Percentiles rank a stretch among this genome's conserved stretches.
Conservation (phyloP, 2,888 invertebrate genomes). For the Crioceris asparagi region DNA sequence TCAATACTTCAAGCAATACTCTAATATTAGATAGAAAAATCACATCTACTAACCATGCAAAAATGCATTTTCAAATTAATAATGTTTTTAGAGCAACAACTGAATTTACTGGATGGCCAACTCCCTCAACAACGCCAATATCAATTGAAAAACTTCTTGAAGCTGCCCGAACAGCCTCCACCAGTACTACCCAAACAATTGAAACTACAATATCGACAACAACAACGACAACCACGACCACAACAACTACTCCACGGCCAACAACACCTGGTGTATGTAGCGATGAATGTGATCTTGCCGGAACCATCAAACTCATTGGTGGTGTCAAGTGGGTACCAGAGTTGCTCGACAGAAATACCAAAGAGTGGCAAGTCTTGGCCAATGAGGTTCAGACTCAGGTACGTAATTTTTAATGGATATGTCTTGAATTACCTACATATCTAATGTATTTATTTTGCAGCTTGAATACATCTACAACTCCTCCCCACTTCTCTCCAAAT, state of each 20-base stretch:
- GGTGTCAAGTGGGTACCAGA: slow-evolving; percentile 80
- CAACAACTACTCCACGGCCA: slow-evolving; percentile 57
- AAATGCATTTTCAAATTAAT: no score
- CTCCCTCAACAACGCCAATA: slow-evolving; percentile 76
- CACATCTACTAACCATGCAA: no score
- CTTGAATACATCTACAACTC: slow-evolving; percentile 73
- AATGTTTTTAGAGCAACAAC: slow-evolving; percentile 67
- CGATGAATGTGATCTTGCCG: slow-evolving; percentile 73
- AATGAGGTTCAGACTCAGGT: slow-evolving; percentile 74
- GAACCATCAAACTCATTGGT: slow-evolving; percentile 73
- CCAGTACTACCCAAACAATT: slow-evolving; percentile 26
- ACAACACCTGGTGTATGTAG: slow-evolving; percentile 71
- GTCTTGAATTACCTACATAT: neutral
- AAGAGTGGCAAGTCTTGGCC: slow-evolving; percentile 76
- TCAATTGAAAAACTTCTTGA: slow-evolving; percentile 73
- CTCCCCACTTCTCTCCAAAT: slow-evolving; percentile 61
- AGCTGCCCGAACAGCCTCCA: slow-evolving; percentile 46
- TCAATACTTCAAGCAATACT: no score
- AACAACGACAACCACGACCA: slow-evolving; percentile 58
- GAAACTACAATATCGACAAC: slow-evolving; percentile 44
- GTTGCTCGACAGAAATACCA: slow-evolving; percentile 72
- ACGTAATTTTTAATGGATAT: slow-evolving; percentile 10
- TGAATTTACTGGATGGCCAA: slow-evolving; percentile 86
- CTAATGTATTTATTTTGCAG: slow-evolving; percentile 40
- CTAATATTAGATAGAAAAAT: no score